These are phyloP conservation scores for Poeciliopsis gracilis DNA, from an alignment of 2,797 vertebrate genomes.

Conservation along the genomic window DNA sequence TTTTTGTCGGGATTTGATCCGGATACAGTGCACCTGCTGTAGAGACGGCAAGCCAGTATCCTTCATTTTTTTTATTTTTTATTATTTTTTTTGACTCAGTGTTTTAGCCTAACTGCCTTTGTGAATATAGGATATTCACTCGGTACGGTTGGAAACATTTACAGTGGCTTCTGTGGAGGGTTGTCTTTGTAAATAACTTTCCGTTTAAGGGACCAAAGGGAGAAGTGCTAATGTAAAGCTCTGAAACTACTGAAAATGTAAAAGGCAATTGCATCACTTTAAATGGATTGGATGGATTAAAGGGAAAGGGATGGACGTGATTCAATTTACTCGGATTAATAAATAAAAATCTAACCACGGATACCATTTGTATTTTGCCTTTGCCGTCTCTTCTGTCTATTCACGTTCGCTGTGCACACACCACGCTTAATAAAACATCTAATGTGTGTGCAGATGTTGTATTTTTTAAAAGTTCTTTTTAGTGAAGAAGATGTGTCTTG, in stretches of 20 bases:
- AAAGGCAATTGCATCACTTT: slow-evolving; percentile 50
- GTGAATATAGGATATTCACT: slow-evolving; percentile 50
- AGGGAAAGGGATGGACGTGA: background rate
- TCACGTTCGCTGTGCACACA: background rate
- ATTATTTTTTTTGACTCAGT: slow-evolving; percentile 19
- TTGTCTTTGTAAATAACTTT: slow-evolving; percentile 57
- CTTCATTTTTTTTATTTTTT: slow-evolving; percentile 31
- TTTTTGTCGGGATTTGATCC: slow-evolving; percentile 32
- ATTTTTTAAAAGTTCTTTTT: background rate
- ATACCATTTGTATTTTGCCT: slow-evolving; percentile 14
- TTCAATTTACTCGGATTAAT: slow-evolving; percentile 17
- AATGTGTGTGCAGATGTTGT: background rate
- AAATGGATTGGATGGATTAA: slow-evolving; percentile 31
- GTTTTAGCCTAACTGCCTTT: slow-evolving; percentile 39
- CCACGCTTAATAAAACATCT: background rate
- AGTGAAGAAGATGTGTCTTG: too few species aligned
- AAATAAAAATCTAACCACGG: slow-evolving; percentile 54
- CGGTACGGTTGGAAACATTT: slow-evolving; percentile 39
- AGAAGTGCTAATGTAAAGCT: slow-evolving; percentile 50
- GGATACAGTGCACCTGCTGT: slow-evolving; percentile 23
- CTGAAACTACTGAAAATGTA: slow-evolving; percentile 79
- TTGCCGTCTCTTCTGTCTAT: background rate
- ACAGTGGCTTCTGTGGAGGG: slow-evolving; percentile 35
- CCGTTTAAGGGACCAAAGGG: slow-evolving; percentile 64
- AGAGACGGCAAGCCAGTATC: slow-evolving; percentile 36